Percentiles rank a stretch among this genome's conserved stretches.
Evolutionary conservation across 1,140 invertebrate species (phyloP).

Genomic region (Gonioctena quinquepunctata): DNA sequence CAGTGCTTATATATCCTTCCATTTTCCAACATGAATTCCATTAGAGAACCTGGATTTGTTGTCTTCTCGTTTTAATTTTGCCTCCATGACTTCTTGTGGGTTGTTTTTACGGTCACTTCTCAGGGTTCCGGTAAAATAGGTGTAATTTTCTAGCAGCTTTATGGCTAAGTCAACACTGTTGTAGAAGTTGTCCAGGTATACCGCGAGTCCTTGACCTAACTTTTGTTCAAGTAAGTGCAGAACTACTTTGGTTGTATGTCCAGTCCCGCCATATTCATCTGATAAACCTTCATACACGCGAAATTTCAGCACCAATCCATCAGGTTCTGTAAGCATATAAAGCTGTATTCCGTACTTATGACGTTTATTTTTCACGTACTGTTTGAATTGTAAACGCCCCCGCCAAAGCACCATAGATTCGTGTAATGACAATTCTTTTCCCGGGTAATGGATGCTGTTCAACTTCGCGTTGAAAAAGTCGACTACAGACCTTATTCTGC

Average conservation of each 20-base stretch:
- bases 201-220: conserved; percentile 44
- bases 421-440: conserved; percentile 24
- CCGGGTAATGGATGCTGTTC: conserved; percentile 18
- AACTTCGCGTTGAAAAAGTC: conserved; percentile 22
- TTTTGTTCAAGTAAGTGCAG: conserved; percentile 40
- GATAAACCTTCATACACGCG: conserved; percentile 33
- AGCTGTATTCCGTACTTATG: conserved; percentile 24
- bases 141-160: conserved; percentile 40
- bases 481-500: conserved; percentile 19
- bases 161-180: conserved; percentile 30
- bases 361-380: conserved; percentile 22
- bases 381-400: conserved; percentile 18
- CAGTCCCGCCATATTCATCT: conserved; percentile 32
- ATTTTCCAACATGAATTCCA: conserved; percentile 44
- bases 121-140: conserved; percentile 47
- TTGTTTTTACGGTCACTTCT: conserved; percentile 38
- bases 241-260: conserved; percentile 40
- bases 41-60: conserved; percentile 37
- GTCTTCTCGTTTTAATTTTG: conserved; percentile 46
- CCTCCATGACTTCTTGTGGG: conserved; percentile 34
- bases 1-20: conserved; percentile 35
- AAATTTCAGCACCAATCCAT: conserved; percentile 28
- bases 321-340: conserved; percentile 22
- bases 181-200: conserved; percentile 54
- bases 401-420: conserved; percentile 18